These are phyloP conservation scores for Danio tinwini DNA, from an alignment of 2,797 vertebrate genomes.

Conservation along the genomic window DNA sequence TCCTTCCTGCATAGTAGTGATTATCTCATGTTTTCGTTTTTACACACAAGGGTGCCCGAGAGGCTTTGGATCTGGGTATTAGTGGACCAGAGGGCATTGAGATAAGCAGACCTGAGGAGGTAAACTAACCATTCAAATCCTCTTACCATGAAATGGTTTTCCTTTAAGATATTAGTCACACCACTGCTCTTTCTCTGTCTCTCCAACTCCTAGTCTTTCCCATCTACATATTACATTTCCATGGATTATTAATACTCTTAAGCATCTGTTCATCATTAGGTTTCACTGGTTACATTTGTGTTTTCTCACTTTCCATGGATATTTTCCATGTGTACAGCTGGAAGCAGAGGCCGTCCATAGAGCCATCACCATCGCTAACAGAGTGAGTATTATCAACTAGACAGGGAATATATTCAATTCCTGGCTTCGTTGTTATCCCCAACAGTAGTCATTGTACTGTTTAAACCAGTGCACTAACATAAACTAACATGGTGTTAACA, in stretches of 20 bases:
- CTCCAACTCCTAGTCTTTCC: conserved; percentile 10
- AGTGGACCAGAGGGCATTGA: conserved; percentile 95
- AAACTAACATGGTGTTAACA: background rate
- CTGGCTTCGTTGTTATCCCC: background rate
- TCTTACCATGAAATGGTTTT: conserved; percentile 36
- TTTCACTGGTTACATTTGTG: conserved; percentile 38
- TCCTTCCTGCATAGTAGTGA: background rate
- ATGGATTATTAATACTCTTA: conserved; percentile 50
- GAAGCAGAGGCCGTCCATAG: conserved; percentile 95
- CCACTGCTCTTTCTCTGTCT: background rate
- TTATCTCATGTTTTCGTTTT: conserved; percentile 20
- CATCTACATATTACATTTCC: conserved; percentile 36
- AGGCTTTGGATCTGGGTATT: conserved; percentile 92
- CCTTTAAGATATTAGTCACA: conserved; percentile 16
- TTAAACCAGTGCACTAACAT: background rate
- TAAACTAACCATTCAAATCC: conserved; percentile 57
- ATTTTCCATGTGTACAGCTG: conserved; percentile 77
- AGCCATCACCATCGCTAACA: conserved; percentile 92
- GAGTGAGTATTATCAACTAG: conserved; percentile 79
- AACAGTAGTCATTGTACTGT: too few relatives aligned
- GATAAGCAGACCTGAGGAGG: conserved; percentile 97
- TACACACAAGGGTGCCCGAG: conserved; percentile 84
- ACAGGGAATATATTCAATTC: background rate
- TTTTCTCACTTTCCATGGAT: conserved; percentile 39
- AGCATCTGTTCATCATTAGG: conserved; percentile 33